Conservation (phyloP, 2,888 invertebrate genomes). For the Eristalis arbustorum region DNA sequence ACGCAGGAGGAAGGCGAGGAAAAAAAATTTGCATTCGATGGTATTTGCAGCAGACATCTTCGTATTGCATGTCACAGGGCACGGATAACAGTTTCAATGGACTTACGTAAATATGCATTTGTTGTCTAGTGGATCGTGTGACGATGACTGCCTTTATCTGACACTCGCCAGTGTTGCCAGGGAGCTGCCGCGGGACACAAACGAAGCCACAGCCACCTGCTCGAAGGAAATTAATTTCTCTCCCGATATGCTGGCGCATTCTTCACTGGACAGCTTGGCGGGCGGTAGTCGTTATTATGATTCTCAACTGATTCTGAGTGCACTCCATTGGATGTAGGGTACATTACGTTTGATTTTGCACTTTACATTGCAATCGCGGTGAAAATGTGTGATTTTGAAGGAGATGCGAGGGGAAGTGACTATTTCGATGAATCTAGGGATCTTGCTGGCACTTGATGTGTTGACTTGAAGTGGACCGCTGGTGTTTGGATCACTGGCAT, state of each 20-base stretch:
- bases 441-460: no score
- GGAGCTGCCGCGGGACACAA: background rate
- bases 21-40: slow-evolving; percentile 38
- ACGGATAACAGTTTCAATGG: slow-evolving; percentile 33
- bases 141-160: slow-evolving; percentile 10
- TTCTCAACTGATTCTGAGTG: background rate
- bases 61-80: slow-evolving; percentile 53
- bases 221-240: slow-evolving; percentile 12
- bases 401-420: no score
- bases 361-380: no score
- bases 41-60: slow-evolving; percentile 51
- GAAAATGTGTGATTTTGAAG: no score
- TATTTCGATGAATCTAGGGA: no score
- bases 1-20: background rate
- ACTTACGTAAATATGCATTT: background rate
- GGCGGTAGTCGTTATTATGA: background rate
- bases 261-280: background rate
- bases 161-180: background rate
- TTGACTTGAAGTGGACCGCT: no score
- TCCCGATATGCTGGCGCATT: background rate
- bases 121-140: background rate
- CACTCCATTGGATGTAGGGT: background rate
- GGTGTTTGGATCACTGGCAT: no score
- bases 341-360: background rate
- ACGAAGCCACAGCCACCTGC: background rate